Base-by-base conservation (phyloP, 1,140 invertebrate species). In the Tribolium madens region DNA sequence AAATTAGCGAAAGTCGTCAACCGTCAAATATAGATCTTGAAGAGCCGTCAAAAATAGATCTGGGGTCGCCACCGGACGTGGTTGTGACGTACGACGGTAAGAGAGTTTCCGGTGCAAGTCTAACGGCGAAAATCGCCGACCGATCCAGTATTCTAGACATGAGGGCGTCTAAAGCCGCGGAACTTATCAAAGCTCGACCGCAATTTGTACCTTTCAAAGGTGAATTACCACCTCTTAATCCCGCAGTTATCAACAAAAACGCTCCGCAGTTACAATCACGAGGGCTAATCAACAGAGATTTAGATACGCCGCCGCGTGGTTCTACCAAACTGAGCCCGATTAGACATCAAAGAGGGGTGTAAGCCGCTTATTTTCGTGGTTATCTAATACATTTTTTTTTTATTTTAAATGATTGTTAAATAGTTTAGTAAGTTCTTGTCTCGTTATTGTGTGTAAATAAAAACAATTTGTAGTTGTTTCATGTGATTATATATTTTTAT, bases 11-110 rank as follows among this genome's bases (percentile, higher is more conserved):
- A 31, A 42, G 64, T 12, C 71, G 77, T 7, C 52, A 81, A 70
- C 78, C 80, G 7, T 81, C 81, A 0, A 82, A 82, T 69, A 87
- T 84, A 47, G 88, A 86, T 79, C 78, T 82, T 7, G 77, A 80
- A 18, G 72, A 72, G 9, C 71, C 77, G 1, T 78, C 85, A 84
- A 60, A 86, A 87, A 77, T 86, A 86, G 86, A 83, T 82, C 85
- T 82, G 15, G 87, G 84, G 77, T 87, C 83, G 14, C 86, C 83
- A 57, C 83, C 80, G 64, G 89, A 86, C 36, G 89, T 90, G 0
- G 88, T 92, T 14, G 89, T 93, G 6, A 91, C 92, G 4, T 94
- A 91, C 78, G 93, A 94, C 79, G 93, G 92, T 0, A 93, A 92
- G 83, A 89, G 88, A 13, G 88, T 94, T 3, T 89, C 92, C 2